Percentiles rank a stretch among this genome's conserved stretches.
Evolutionary conservation across 2,888 invertebrate species (phyloP).

Genomic region (Amiota minor): DNA sequence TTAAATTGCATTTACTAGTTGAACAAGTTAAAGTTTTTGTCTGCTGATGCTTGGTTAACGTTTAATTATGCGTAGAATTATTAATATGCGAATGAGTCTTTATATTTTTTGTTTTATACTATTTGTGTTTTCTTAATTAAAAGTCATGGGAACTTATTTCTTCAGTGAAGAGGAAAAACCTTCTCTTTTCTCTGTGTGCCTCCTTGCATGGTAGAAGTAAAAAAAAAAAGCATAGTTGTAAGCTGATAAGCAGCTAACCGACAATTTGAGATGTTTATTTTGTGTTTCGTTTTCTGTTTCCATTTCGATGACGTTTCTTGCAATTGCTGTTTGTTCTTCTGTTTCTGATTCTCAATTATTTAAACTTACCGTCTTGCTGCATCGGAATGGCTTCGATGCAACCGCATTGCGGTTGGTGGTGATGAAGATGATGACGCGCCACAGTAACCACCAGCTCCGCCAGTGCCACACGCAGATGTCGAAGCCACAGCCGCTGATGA

Average conservation of each 20-base stretch:
- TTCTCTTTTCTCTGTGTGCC: too few species aligned
- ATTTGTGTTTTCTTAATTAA: conserved; percentile 30
- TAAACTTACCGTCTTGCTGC: conserved; percentile 70
- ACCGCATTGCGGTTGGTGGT: conserved; percentile 53
- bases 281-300: too few species aligned
- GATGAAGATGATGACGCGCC: conserved; percentile 32
- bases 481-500: not conserved
- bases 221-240: too few species aligned
- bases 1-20: not conserved
- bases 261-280: too few species aligned
- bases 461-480: not conserved
- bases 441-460: not conserved
- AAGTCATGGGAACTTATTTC: conserved; percentile 45
- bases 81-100: not conserved
- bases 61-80: not conserved
- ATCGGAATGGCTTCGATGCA: conserved; percentile 70
- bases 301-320: too few species aligned
- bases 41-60: not conserved
- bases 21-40: not conserved
- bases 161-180: not conserved
- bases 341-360: not conserved
- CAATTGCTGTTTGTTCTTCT: too few species aligned
- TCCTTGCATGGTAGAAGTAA: too few species aligned
- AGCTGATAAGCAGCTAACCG: too few species aligned
- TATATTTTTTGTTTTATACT: not conserved